Evolutionary conservation across 2,888 invertebrate species (phyloP), one percentile per base, ranked within the genome.

Genomic region (Abrostola tripartita): DNA sequence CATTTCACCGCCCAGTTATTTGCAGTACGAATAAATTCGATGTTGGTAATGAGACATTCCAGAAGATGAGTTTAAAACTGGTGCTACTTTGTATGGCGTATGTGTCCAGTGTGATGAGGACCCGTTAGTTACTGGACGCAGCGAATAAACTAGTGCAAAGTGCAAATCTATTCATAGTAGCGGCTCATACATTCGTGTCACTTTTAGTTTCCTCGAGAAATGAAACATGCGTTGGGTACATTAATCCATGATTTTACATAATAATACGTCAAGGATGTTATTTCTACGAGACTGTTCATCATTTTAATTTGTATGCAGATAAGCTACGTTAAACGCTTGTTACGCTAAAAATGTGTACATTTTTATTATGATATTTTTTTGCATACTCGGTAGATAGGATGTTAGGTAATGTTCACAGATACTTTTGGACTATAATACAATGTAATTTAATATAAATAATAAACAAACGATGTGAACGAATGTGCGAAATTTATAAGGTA

Each of bases 131-230:
- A 78, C 76, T 65, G 65, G 66, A 59, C 63, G 68, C 35, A 58
- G 60, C 50, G 52, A 70, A 77, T 81, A 78, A 82, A 82, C 80
- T 79, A 56, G 85, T 81, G 81, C 85, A 82, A 84, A 84, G 86
- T 86, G 83, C 85, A 84, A 78, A 75, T 82, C 85, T 88, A 87
- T 86, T 86, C 75, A 82, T 82, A 79, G 81, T 74, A 57, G 12
- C 68, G 50, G 61, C 79, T 76, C 78, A 76, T 68, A 71, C 71
- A 77, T 77, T 73, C 71, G 71, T 79, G 77, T 79, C 78, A 83
- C 69, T 78, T 74, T 64, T 61, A 64, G 58, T 78, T 67, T 62
- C 61, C 49, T 38, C 52, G 58, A 52, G 50, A 65, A 67, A 57
- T 61, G 54, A 60, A 59, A 59, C 53, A 65, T 60, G 51, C 53